These are phyloP conservation scores for Corythornis cristatus DNA, from an alignment of 2,113 vertebrate species.

Conservation along the genomic window DNA sequence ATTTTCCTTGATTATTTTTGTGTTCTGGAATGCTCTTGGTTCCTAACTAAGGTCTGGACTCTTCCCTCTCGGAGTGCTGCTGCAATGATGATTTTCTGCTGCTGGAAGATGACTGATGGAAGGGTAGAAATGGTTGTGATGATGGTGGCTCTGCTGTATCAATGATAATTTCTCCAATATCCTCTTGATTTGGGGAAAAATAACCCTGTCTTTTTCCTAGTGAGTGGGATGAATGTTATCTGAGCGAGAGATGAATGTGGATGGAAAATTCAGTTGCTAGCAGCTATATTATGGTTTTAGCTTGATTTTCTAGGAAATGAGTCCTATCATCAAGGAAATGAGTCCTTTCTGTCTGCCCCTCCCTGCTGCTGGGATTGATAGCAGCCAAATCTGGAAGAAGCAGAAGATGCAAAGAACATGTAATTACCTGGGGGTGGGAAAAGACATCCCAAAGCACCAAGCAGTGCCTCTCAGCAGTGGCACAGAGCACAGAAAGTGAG, in stretches of 20 bases:
- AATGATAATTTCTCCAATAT: slow-evolving; percentile 50
- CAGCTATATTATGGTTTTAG: background rate
- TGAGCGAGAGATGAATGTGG: background rate
- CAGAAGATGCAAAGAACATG: background rate
- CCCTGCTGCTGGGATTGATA: background rate
- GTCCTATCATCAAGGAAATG: slow-evolving; percentile 48
- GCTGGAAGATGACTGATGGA: background rate
- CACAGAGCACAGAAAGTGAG: background rate
- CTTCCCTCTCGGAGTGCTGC: background rate
- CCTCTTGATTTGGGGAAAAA: slow-evolving; percentile 45
- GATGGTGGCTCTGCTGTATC: background rate
- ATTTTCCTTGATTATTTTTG: background rate
- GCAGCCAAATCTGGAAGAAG: background rate
- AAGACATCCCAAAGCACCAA: background rate
- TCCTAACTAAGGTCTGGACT: background rate
- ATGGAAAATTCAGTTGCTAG: slow-evolving; percentile 27
- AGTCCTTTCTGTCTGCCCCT: slow-evolving; percentile 1
- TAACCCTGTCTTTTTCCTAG: background rate
- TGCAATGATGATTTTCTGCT: background rate
- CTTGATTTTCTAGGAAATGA: slow-evolving; percentile 54
- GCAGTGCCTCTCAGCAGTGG: rapidly evolving
- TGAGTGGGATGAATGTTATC: slow-evolving; percentile 20
- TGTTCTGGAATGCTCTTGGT: background rate
- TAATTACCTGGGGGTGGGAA: rapidly evolving
- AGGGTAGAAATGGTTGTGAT: background rate